Percentiles rank a stretch among this genome's conserved stretches.
Conservation (phyloP, 2,888 invertebrate species). For the Drosophila algonquin region DNA sequence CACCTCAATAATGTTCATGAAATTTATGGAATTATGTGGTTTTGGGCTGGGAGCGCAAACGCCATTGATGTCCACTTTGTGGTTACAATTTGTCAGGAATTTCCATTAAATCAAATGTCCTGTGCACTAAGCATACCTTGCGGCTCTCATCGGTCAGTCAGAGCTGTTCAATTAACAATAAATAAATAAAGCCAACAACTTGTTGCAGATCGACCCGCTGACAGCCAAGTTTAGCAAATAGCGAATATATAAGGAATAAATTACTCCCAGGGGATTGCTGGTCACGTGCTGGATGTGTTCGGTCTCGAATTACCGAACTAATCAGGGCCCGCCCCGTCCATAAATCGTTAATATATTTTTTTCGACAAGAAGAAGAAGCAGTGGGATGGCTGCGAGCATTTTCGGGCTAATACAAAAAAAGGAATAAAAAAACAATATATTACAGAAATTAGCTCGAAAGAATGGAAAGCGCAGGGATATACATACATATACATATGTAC, state of each 20-base stretch:
- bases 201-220: background rate
- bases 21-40: background rate
- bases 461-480: constrained; percentile 15
- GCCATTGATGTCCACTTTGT: background rate
- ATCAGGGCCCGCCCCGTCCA: constrained; percentile 28
- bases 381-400: constrained; percentile 5
- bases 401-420: constrained; percentile 24
- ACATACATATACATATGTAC: too few relatives aligned
- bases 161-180: background rate
- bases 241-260: constrained; percentile 28
- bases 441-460: constrained; percentile 61
- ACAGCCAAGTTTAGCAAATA: background rate
- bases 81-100: background rate
- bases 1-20: background rate
- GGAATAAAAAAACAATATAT: constrained; percentile 27
- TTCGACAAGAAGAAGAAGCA: background rate
- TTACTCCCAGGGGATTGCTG: constrained; percentile 21
- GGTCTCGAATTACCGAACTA: constrained; percentile 31
- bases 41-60: background rate
- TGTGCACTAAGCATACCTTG: background rate
- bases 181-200: background rate
- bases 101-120: background rate
- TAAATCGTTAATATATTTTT: constrained; percentile 32
- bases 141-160: background rate
- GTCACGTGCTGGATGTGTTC: constrained; percentile 38